Percentiles rank a stretch among this genome's conserved stretches.
Conservation (phyloP, 2,888 invertebrate species). For the Pediacus dermestoides region DNA sequence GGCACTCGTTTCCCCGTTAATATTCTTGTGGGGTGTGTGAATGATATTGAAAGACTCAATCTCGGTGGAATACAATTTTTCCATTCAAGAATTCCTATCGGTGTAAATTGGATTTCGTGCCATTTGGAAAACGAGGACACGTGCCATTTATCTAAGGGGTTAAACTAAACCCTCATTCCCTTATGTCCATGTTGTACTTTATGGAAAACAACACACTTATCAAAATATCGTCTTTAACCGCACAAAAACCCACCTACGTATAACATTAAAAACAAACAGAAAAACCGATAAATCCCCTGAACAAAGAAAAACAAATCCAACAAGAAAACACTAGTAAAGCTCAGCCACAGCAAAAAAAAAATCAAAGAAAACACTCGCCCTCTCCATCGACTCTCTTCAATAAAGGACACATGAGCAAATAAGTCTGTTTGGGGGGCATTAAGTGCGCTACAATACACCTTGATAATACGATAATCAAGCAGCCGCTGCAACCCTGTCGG, state of each 20-base stretch:
- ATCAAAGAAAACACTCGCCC: slow-evolving; percentile 3
- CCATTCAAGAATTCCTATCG: slow-evolving; percentile 13
- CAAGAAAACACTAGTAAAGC: slow-evolving; percentile 3
- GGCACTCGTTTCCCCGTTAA: neutral
- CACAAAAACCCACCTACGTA: too few species aligned
- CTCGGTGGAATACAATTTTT: slow-evolving; percentile 4
- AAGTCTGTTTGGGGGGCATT: slow-evolving; percentile 40
- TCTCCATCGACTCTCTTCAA: slow-evolving; percentile 15
- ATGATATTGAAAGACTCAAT: slow-evolving; percentile 6
- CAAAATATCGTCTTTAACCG: too few species aligned
- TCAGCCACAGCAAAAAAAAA: slow-evolving; percentile 11
- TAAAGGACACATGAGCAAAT: slow-evolving; percentile 36
- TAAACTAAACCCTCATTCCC: too few species aligned
- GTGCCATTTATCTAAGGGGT: slow-evolving; percentile 29
- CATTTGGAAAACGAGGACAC: slow-evolving; percentile 27
- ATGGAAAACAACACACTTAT: too few species aligned
- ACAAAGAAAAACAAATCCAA: slow-evolving; percentile 1
- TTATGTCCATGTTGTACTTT: too few species aligned
- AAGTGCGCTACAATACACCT: slow-evolving; percentile 45
- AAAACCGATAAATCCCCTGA: too few species aligned
- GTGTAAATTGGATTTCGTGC: slow-evolving; percentile 32
- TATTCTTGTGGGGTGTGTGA: slow-evolving; percentile 2
- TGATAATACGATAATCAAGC: slow-evolving; percentile 49
- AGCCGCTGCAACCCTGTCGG: slow-evolving; percentile 40
- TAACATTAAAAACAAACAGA: too few species aligned